A percentile compares a stretch with the other conserved stretches of the same genome.
Conservation (phyloP, 2,797 vertebrate species). For the Champsocephalus gunnari region DNA sequence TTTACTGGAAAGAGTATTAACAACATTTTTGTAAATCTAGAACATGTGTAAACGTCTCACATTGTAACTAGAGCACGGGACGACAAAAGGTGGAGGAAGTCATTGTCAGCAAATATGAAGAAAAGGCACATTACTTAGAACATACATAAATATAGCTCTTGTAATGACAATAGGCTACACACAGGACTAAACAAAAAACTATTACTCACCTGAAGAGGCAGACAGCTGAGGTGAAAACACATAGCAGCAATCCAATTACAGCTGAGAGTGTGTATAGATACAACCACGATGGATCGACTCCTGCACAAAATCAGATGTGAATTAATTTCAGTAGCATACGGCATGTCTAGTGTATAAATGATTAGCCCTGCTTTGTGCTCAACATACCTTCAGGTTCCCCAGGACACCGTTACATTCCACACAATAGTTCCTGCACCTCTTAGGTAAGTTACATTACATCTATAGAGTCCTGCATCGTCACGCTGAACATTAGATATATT, state of each 20-base stretch:
- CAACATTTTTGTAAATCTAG: background rate
- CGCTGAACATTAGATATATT: conserved; percentile 35
- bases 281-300: fast-evolving
- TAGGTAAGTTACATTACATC: fast-evolving
- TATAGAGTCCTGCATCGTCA: conserved; percentile 61
- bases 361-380: background rate
- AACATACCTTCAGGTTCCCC: conserved; percentile 34
- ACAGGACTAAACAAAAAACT: background rate
- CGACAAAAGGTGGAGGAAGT: background rate
- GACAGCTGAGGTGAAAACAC: background rate
- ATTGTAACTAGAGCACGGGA: background rate
- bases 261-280: background rate
- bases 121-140: too few species aligned
- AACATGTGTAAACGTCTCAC: background rate
- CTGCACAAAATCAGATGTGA: conserved; percentile 22
- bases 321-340: background rate
- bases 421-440: fast-evolving
- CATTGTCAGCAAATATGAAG: background rate
- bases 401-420: conserved; percentile 57
- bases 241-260: conserved; percentile 16
- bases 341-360: background rate
- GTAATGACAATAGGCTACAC: background rate
- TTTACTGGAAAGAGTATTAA: background rate
- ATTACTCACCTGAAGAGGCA: background rate
- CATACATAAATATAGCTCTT: background rate